Percentiles rank a stretch among this genome's conserved stretches.
These are phyloP conservation scores for Pterostichus niger DNA, from an alignment of 2,888 invertebrate species.

Conservation along the genomic window DNA sequence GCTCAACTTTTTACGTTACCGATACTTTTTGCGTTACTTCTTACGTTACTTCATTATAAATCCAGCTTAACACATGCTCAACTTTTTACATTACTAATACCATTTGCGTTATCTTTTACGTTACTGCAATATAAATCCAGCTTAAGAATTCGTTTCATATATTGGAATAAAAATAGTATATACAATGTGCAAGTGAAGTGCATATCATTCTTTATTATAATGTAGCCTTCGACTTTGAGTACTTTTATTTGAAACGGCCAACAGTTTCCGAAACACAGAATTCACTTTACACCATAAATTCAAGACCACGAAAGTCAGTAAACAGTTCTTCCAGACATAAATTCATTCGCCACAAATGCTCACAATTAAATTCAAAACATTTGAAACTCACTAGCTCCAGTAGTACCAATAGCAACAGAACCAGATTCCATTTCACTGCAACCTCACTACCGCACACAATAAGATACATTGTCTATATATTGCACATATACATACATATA, in stretches of 20 bases:
- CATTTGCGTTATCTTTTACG: too few relatives aligned
- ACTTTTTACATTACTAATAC: too few relatives aligned
- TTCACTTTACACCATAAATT: conserved; percentile 40
- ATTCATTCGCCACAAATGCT: conserved; percentile 52
- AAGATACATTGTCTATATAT: conserved; percentile 46
- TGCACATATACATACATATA: conserved; percentile 8
- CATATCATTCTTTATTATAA: too few relatives aligned
- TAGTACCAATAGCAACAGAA: conserved; percentile 37
- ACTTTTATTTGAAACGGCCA: background rate
- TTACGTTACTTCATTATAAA: too few relatives aligned
- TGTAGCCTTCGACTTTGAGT: too few relatives aligned
- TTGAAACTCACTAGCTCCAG: conserved; percentile 20
- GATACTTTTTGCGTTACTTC: too few relatives aligned
- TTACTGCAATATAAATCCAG: too few relatives aligned
- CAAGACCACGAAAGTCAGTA: conserved; percentile 37
- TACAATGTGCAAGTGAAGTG: too few relatives aligned
- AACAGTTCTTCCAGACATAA: conserved; percentile 54
- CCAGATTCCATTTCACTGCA: conserved; percentile 50
- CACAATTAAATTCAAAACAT: conserved; percentile 53
- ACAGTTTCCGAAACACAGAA: conserved; percentile 32
- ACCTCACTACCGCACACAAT: conserved; percentile 40
- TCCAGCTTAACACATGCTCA: too few relatives aligned
- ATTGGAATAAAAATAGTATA: too few relatives aligned
- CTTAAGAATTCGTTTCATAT: too few relatives aligned
- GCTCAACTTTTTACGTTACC: too few relatives aligned